These are phyloP conservation scores for Limnodromus scolopaceus DNA, from an alignment of 2,797 vertebrate species.

Conservation along the genomic window DNA sequence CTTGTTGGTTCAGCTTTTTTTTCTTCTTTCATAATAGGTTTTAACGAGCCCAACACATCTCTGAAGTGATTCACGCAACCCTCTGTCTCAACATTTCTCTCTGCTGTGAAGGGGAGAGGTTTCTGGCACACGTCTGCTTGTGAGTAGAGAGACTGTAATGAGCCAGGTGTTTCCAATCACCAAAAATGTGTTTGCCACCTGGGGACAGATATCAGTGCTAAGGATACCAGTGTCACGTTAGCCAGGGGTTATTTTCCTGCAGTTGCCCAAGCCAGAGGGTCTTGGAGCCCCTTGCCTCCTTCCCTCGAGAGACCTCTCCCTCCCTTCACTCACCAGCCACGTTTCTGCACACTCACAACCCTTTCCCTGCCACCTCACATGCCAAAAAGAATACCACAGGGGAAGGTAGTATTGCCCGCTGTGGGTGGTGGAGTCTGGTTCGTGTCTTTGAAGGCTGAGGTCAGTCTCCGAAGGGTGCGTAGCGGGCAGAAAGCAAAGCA, in stretches of 20 bases:
- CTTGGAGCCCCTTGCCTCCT: not conserved
- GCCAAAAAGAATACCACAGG: not conserved
- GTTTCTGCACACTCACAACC: not conserved
- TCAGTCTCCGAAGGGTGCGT: not conserved
- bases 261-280: not conserved
- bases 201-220: not conserved
- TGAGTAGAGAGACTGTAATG: not conserved
- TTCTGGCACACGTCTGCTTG: not conserved
- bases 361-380: not conserved
- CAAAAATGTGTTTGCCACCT: accelerated
- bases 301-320: not conserved
- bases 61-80: not conserved
- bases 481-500: not conserved
- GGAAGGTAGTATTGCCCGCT: accelerated
- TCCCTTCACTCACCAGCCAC: not conserved
- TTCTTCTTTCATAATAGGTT: not conserved
- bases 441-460: not conserved
- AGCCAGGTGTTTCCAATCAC: not conserved
- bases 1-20: not conserved
- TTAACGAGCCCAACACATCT: accelerated
- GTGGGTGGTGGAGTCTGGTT: not conserved
- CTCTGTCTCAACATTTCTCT: not conserved
- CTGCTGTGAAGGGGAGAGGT: not conserved
- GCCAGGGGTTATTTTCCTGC: not conserved
- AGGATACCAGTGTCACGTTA: accelerated